phyloP scores from a whole-genome alignment of 2,888 invertebrate genomes.

The Perizoma flavofasciatum region DNA sequence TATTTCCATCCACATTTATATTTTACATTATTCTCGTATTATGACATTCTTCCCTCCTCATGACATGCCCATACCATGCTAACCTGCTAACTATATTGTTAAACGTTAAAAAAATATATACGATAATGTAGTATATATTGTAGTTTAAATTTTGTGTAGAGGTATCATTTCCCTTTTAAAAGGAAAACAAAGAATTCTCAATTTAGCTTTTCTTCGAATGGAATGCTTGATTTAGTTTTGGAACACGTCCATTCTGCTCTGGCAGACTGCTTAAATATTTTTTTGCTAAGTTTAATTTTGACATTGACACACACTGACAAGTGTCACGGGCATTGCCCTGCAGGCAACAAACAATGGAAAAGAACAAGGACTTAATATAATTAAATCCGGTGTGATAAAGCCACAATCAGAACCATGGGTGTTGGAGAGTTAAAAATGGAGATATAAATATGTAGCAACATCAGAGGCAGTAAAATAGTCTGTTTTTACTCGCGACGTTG shows the following conservation, averaged over 20 bases:
- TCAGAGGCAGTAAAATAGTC: too few relatives aligned
- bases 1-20: too few relatives aligned
- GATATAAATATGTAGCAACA: too few relatives aligned
- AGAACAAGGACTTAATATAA: conserved; percentile 5
- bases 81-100: too few relatives aligned
- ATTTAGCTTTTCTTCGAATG: not conserved
- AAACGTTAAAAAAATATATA: too few relatives aligned
- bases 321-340: conserved; percentile 10
- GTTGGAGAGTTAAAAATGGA: not conserved
- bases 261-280: not conserved
- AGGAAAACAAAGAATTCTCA: not conserved
- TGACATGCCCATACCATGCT: too few relatives aligned
- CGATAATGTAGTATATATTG: too few relatives aligned
- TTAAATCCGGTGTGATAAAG: conserved; percentile 22
- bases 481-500: too few relatives aligned
- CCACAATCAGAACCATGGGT: not conserved
- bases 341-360: conserved; percentile 13
- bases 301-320: conserved; percentile 23
- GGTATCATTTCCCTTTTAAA: too few relatives aligned
- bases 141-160: too few relatives aligned
- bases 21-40: too few relatives aligned
- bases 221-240: conserved; percentile 8
- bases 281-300: conserved; percentile 13
- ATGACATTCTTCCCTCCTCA: too few relatives aligned
- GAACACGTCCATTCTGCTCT: conserved; percentile 7